Evolutionary conservation across 2,888 invertebrate species (phyloP), one percentile per base, ranked within the genome.

Genomic region (Phortica okadai): DNA sequence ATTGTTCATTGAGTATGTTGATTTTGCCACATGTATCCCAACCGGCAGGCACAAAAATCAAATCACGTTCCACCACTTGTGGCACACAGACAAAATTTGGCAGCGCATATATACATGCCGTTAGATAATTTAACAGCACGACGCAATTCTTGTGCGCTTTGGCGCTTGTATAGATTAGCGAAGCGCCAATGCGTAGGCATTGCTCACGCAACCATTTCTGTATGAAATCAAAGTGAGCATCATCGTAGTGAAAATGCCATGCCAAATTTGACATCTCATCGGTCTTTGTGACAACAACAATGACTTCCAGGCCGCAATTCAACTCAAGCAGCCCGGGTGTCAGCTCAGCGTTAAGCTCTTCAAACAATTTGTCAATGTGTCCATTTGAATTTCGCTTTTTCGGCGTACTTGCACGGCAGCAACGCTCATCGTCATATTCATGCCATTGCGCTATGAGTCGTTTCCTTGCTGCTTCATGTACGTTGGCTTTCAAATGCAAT

Each of bases 131-230:
- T 6, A 33, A 11, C 6, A 72, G 54, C n/a, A 33, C 14, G 10
- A 21, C n/a, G 33, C 50, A 54, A 41, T 72, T 72, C 2, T 7
- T 50, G 7, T 50, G 8, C 16, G 21, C 14, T 21, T 21, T 41
- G 10, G 70, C 70, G 33, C 70, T 72, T n/a, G 70, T 72, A n/a
- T 72, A 72, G 54, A 72, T 54, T 11, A 72, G 45, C 2, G 54
- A 54, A 25, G 70, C 70, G n/a, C 69, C 69, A 4, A 70, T 45
- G 6, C 42, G 16, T 11, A 70, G 69, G 25, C 69, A 70, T 10
- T 45, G 42, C 7, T 25, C 50, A 70, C 70, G 70, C 54, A 72
- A 41, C 70, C 70, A 72, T 3, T 44, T 14, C 16, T 33, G 70
- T 54, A 72, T 72, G 16, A 33, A 72, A 33, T 72, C 33, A 11